Conservation (phyloP, 2,888 invertebrate species). For the Drosophila multiciliata region DNA sequence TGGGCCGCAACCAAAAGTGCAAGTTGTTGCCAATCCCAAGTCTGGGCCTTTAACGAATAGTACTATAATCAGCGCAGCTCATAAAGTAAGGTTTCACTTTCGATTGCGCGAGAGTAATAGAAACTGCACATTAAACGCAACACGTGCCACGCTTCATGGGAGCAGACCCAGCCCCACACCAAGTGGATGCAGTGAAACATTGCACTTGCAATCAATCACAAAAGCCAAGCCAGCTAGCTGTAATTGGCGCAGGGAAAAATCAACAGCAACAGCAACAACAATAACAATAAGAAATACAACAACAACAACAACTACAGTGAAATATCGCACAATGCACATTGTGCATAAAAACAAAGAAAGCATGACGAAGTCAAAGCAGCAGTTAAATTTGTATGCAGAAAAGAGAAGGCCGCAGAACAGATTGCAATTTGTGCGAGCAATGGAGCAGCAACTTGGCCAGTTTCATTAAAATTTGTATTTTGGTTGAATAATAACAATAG, state of each 20-base stretch:
- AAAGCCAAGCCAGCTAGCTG: slow-evolving; percentile 64
- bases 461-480: slow-evolving; percentile 77
- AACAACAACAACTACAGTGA: slow-evolving; percentile 25
- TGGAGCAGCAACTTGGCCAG: slow-evolving; percentile 80
- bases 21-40: slow-evolving; percentile 59
- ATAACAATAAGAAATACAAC: slow-evolving; percentile 13
- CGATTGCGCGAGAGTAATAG: slow-evolving; percentile 77
- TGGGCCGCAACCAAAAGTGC: slow-evolving; percentile 71
- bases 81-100: slow-evolving; percentile 78
- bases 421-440: slow-evolving; percentile 81
- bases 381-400: slow-evolving; percentile 43
- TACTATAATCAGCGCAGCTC: slow-evolving; percentile 45
- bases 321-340: slow-evolving; percentile 69
- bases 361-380: slow-evolving; percentile 69
- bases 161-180: slow-evolving; percentile 44
- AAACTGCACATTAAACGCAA: slow-evolving; percentile 81
- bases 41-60: slow-evolving; percentile 16
- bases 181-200: slow-evolving; percentile 43
- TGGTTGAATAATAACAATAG: slow-evolving; percentile 78
- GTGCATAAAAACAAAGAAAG: slow-evolving; percentile 73
- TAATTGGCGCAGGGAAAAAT: slow-evolving; percentile 80
- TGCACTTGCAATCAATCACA: slow-evolving; percentile 80
- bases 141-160: slow-evolving; percentile 80
- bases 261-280: slow-evolving; percentile 24
- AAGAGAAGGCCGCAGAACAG: slow-evolving; percentile 72